Evolutionary conservation across 2,888 invertebrate genomes (phyloP).

Genomic region (Drosophila meridionalis): DNA sequence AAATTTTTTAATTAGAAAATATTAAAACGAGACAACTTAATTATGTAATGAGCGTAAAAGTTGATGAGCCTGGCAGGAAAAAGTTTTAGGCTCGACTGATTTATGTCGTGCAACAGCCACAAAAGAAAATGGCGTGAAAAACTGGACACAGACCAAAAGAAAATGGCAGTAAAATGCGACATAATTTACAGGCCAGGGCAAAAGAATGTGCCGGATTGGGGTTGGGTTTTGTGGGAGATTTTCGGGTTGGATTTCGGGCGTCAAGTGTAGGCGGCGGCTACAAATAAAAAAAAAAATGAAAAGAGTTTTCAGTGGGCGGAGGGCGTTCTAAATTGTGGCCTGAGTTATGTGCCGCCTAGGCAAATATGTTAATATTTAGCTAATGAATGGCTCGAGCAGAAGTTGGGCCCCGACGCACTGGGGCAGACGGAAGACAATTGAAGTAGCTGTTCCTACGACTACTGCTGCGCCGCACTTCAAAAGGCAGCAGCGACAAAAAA

Average conservation of each 20-base stretch:
- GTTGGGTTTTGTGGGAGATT: conserved; percentile 2
- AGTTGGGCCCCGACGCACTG: not conserved
- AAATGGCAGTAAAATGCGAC: conserved; percentile 55
- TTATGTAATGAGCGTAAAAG: conserved; percentile 69
- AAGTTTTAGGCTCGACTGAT: conserved; percentile 47
- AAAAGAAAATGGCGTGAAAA: conserved; percentile 56
- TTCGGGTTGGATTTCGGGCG: conserved; percentile 11
- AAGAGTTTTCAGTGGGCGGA: conserved; percentile 38
- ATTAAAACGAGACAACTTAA: conserved; percentile 68
- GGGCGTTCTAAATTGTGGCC: conserved; percentile 55
- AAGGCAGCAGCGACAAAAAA: conserved; percentile 36
- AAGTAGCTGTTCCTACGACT: conserved; percentile 46
- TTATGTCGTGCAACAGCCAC: conserved; percentile 54
- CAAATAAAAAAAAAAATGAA: conserved; percentile 12
- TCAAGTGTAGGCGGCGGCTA: conserved; percentile 27
- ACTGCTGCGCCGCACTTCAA: conserved; percentile 51
- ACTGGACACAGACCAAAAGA: conserved; percentile 29
- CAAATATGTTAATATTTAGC: conserved; percentile 79
- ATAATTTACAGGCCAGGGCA: conserved; percentile 63
- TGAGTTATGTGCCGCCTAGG: conserved; percentile 66
- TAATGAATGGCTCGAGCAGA: conserved; percentile 63
- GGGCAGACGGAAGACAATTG: conserved; percentile 65
- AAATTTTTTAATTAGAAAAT: conserved; percentile 69
- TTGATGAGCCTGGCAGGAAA: conserved; percentile 34
- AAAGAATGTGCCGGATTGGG: conserved; percentile 29